phyloP scores from a whole-genome alignment of 1,140 invertebrate genomes.

The Sesamia nonagrioides region DNA sequence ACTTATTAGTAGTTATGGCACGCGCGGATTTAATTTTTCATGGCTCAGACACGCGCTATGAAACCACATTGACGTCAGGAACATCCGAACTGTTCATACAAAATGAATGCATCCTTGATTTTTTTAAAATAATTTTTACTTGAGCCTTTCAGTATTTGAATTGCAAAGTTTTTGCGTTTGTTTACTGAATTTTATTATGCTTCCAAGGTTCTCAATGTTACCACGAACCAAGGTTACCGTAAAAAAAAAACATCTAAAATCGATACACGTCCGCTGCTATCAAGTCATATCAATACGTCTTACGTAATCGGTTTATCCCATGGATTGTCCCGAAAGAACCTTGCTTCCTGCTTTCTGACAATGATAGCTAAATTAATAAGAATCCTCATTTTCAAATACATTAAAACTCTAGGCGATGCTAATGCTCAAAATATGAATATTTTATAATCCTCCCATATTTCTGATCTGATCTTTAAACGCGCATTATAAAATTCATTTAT shows the following conservation, averaged over 20 bases:
- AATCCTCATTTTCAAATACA: too few relatives aligned
- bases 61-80: slow-evolving; percentile 54
- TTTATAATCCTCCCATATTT: neutral
- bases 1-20: slow-evolving; percentile 58
- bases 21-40: slow-evolving; percentile 47
- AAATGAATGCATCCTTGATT: slow-evolving; percentile 21
- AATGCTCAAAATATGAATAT: neutral
- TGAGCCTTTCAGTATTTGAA: slow-evolving; percentile 1
- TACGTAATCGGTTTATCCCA: slow-evolving; percentile 15
- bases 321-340: neutral
- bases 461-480: neutral
- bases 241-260: neutral
- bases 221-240: neutral
- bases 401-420: too few relatives aligned
- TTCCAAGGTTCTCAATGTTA: too few relatives aligned
- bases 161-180: slow-evolving; percentile 6
- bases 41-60: slow-evolving; percentile 15
- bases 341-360: neutral
- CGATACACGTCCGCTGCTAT: slow-evolving; percentile 3
- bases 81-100: neutral
- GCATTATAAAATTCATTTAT: too few relatives aligned
- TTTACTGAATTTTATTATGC: too few relatives aligned
- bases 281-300: neutral
- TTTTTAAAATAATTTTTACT: neutral
- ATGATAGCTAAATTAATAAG: neutral